Evolutionary conservation across 1,140 invertebrate species (phyloP), one percentile per base, ranked within the genome.

Genomic region (Streblospio benedicti): DNA sequence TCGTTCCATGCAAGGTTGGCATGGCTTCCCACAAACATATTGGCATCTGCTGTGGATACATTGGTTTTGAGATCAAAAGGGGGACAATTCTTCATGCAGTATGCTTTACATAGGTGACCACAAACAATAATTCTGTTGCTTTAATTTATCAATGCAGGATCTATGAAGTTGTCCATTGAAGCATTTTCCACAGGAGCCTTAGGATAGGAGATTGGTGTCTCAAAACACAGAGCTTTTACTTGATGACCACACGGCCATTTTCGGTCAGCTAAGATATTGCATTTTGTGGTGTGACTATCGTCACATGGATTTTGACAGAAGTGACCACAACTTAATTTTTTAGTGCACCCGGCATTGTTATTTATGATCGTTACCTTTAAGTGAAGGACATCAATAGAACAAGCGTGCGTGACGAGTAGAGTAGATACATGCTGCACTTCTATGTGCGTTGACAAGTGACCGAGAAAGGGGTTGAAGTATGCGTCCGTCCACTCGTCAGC

Each of bases 141-240:
- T n/a, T n/a, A n/a, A 79, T 31, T 59, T 57, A 47, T 69, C 33
- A 16, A 41, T 44, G 64, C 79, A 80, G 4, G 67, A 47, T 25
- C 60, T 28, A 72, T 88, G 86, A 51, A 88, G 71, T 20, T 85
- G 76, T 20, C 84, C 83, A 67, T 82, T 81, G 5, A 66, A 69
- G 67, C 86, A 87, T 38, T 66, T 38, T 3, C 81, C 79, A 74
- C 85, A 86, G 2, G 71, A 76, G 76, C 73, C 35, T 69, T 69
- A 0, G 53, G 58, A 65, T 84, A 85, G 12, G 12, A 20, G 18
- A 30, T 49, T 9, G 1, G 14, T 23, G n/a, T 27, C 32, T 49
- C 12, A 27, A 50, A 41, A 32, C 45, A 64, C 25, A 20, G 18
- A 9, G 51, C 57, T 25, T 51, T 56, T 31, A 38, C 54, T 3